Percentiles rank a stretch among this genome's conserved stretches.
Conservation (phyloP, 2,888 invertebrate genomes). For the Trachelus stipa region DNA sequence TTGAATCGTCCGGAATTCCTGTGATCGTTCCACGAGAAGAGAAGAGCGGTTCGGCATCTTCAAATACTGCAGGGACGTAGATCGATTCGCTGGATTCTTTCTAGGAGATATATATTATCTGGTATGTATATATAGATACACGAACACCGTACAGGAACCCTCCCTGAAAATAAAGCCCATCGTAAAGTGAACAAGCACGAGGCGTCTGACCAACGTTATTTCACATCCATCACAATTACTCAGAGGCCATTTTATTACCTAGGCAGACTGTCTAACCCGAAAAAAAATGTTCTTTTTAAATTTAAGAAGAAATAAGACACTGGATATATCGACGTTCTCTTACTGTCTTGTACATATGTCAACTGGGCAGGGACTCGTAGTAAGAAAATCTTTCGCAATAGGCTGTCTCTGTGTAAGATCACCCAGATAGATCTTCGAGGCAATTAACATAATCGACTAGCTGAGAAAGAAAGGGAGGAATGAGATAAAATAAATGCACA, state of each 20-base stretch:
- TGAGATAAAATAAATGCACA: background rate
- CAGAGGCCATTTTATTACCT: background rate
- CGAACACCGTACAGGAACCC: background rate
- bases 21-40: background rate
- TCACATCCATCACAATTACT: conserved; percentile 3
- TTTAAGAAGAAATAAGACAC: background rate
- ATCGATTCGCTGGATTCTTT: background rate
- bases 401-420: background rate
- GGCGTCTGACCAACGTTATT: background rate
- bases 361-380: background rate
- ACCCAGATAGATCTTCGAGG: conserved; percentile 29
- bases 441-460: conserved; percentile 23
- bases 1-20: background rate
- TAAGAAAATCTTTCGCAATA: background rate
- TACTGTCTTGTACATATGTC: background rate
- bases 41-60: background rate
- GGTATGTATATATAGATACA: background rate
- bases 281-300: background rate
- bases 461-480: conserved; percentile 12
- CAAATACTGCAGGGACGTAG: background rate
- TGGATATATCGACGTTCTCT: background rate
- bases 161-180: background rate
- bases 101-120: background rate
- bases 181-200: background rate
- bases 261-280: background rate